Conservation (phyloP, 2,888 invertebrate species). For the Pelosia muscerda region DNA sequence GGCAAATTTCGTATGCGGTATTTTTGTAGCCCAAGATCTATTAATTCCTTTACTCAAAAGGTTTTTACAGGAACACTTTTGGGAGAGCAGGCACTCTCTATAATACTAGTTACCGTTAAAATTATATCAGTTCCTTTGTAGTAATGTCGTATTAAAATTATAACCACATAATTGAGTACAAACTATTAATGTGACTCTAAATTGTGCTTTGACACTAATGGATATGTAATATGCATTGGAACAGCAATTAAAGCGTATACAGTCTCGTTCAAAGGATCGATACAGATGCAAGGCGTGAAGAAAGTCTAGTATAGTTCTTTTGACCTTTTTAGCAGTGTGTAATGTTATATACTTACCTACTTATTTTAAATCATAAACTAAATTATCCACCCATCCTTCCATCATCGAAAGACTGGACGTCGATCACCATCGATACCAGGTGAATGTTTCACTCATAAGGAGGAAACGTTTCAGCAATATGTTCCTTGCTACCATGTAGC, state of each 20-base stretch:
- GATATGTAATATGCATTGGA: not conserved
- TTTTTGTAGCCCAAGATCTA: not conserved
- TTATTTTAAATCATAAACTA: too few species aligned
- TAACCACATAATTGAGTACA: not conserved
- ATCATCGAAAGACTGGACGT: too few species aligned
- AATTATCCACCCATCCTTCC: too few species aligned
- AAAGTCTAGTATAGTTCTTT: not conserved
- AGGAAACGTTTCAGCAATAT: too few species aligned
- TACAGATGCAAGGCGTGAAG: not conserved
- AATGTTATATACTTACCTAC: too few species aligned
- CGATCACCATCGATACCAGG: too few species aligned
- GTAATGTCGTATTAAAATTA: not conserved
- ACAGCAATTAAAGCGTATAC: not conserved
- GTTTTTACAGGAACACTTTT: not conserved
- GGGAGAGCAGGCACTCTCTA: not conserved
- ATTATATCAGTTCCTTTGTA: not conserved
- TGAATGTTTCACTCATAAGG: too few species aligned
- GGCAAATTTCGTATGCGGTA: too few species aligned
- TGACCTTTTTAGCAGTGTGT: not conserved
- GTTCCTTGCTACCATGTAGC: too few species aligned
- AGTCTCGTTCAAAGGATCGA: not conserved
- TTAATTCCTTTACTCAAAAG: not conserved
- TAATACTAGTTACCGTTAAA: not conserved
- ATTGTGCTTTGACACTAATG: constrained; percentile 1
- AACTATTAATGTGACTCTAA: not conserved